A percentile compares a stretch with the other conserved stretches of the same genome.
These are phyloP conservation scores for Lasiommata megera DNA, from an alignment of 2,888 invertebrate species.

Conservation along the genomic window DNA sequence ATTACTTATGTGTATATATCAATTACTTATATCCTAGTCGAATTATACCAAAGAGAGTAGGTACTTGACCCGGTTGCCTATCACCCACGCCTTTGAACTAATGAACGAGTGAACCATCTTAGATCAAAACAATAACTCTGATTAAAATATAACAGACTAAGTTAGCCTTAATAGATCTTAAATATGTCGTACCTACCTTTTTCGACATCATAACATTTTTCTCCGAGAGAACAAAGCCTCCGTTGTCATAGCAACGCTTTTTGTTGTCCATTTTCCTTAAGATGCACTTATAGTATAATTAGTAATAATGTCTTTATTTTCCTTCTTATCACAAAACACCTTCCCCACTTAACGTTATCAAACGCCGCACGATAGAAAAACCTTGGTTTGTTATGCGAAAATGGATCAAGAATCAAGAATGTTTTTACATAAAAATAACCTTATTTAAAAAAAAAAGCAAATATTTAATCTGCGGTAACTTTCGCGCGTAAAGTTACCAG, in stretches of 20 bases:
- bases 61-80: no score
- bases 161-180: no score
- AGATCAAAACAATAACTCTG: conserved; percentile 2
- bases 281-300: conserved; percentile 14
- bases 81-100: no score
- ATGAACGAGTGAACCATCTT: no score
- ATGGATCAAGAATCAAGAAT: conserved; percentile 2
- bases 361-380: conserved; percentile 31
- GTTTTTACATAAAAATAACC: background rate
- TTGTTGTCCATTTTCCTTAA: conserved; percentile 42
- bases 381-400: conserved; percentile 34
- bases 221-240: conserved; percentile 64
- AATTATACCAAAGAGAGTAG: no score
- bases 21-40: no score
- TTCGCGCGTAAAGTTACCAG: conserved; percentile 48
- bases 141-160: no score
- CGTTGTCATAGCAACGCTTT: conserved; percentile 60
- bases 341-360: conserved; percentile 34
- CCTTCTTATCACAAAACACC: conserved; percentile 11
- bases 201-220: conserved; percentile 50
- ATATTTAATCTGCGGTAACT: conserved; percentile 22
- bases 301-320: conserved; percentile 6
- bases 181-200: no score
- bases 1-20: no score
- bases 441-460: conserved; percentile 10